These are phyloP conservation scores for Molanna angustata DNA, from an alignment of 2,888 invertebrate genomes.

Conservation along the genomic window DNA sequence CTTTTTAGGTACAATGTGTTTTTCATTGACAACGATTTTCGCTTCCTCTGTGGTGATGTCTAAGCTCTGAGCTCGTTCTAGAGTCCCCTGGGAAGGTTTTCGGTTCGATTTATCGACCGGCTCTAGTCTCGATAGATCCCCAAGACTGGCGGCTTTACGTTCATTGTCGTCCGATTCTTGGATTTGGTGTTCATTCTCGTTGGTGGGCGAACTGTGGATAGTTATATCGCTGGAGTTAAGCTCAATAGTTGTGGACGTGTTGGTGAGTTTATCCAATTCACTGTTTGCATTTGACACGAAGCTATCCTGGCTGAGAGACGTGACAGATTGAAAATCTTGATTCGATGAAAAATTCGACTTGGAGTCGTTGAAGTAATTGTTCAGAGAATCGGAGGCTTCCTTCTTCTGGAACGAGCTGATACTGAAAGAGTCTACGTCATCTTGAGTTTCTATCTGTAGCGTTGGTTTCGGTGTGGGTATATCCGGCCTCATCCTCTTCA, in stretches of 20 bases:
- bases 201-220: constrained; percentile 66
- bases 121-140: constrained; percentile 71
- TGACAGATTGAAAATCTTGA: constrained; percentile 47
- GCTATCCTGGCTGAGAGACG: constrained; percentile 52
- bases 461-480: constrained; percentile 39
- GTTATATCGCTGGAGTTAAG: constrained; percentile 72
- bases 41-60: constrained; percentile 63
- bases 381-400: constrained; percentile 49
- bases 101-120: constrained; percentile 41
- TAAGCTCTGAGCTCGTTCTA: constrained; percentile 77
- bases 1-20: constrained; percentile 57
- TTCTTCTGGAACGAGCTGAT: constrained; percentile 47
- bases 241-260: constrained; percentile 63
- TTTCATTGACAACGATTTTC: constrained; percentile 44
- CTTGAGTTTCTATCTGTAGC: constrained; percentile 45
- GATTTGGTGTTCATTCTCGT: constrained; percentile 54
- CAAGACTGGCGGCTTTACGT: constrained; percentile 74
- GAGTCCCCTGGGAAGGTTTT: constrained; percentile 55
- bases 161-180: constrained; percentile 59
- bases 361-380: constrained; percentile 49
- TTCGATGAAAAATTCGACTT: constrained; percentile 47
- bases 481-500: constrained; percentile 41
- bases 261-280: constrained; percentile 42
- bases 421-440: constrained; percentile 54
- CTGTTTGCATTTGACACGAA: constrained; percentile 32